Evolutionary conservation across 2,113 vertebrate genomes (phyloP).

Genomic region (Gulo gulo): DNA sequence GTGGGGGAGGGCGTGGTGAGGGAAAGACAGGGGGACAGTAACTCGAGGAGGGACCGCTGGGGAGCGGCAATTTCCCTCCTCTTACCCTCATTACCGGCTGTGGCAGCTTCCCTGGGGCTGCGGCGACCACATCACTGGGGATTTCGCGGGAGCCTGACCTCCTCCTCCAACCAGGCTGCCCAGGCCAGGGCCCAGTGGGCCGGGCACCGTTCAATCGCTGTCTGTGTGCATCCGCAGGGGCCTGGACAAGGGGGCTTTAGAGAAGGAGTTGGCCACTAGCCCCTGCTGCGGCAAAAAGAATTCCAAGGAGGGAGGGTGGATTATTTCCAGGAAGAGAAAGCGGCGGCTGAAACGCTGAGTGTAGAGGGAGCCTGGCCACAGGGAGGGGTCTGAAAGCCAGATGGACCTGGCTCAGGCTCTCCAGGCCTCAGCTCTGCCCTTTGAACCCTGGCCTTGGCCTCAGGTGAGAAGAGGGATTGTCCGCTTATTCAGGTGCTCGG

Average conservation of each 20-base stretch:
- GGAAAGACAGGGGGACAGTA: not conserved
- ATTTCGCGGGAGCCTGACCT: conserved; percentile 33
- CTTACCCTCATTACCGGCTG: not conserved
- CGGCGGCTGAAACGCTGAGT: not conserved
- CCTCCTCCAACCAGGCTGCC: conserved; percentile 27
- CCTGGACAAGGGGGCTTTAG: conserved; percentile 82
- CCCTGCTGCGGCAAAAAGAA: conserved; percentile 61
- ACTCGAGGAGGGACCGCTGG: not conserved
- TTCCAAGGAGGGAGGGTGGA: not conserved
- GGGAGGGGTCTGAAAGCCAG: not conserved
- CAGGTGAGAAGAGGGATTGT: not conserved
- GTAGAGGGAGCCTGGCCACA: not conserved
- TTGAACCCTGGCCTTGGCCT: not conserved
- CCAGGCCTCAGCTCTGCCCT: not conserved
- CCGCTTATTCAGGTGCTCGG: accelerated
- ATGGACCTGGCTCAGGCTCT: not conserved
- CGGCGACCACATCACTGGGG: not conserved
- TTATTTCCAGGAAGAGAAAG: conserved; percentile 31
- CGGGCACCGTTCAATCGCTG: conserved; percentile 62
- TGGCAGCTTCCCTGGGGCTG: not conserved
- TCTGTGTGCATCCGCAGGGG: conserved; percentile 71
- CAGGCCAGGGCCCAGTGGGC: conserved; percentile 70
- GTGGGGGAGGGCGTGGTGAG: not conserved
- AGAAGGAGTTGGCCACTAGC: conserved; percentile 79
- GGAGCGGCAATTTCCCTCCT: not conserved